phyloP scores from a whole-genome alignment of 2,113 vertebrate genomes.

The Mandrillus leucophaeus region DNA sequence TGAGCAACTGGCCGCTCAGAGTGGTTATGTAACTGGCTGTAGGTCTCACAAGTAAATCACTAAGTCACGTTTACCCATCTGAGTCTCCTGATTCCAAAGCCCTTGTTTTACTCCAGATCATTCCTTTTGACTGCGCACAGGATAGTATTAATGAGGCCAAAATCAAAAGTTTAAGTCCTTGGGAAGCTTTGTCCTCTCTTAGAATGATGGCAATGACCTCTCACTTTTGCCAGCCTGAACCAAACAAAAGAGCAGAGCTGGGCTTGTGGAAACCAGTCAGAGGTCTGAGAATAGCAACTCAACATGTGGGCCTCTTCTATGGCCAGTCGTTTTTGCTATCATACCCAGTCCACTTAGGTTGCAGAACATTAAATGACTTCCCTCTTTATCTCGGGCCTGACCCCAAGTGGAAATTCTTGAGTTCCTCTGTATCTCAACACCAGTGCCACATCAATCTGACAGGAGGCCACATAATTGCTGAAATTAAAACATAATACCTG shows the following conservation, averaged over 20 bases:
- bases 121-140: not conserved
- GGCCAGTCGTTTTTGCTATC: not conserved
- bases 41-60: not conserved
- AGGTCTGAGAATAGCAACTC: not conserved
- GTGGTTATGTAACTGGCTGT: not conserved
- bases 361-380: constrained; percentile 4
- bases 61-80: accelerated
- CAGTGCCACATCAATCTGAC: not conserved
- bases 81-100: not conserved
- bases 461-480: constrained; percentile 55
- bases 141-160: not conserved
- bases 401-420: constrained; percentile 31
- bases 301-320: not conserved
- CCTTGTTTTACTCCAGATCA: not conserved
- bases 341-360: not conserved
- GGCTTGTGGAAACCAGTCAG: not conserved
- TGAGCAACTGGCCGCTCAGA: not conserved
- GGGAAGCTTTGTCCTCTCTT: not conserved
- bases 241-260: not conserved
- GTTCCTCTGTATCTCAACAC: not conserved
- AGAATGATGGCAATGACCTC: not conserved
- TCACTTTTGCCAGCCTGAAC: not conserved
- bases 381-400: constrained; percentile 40
- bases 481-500: constrained; percentile 64
- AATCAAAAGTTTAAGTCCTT: not conserved